These are phyloP conservation scores for Deroplatys truncata DNA, from an alignment of 2,888 invertebrate genomes.

Conservation along the genomic window DNA sequence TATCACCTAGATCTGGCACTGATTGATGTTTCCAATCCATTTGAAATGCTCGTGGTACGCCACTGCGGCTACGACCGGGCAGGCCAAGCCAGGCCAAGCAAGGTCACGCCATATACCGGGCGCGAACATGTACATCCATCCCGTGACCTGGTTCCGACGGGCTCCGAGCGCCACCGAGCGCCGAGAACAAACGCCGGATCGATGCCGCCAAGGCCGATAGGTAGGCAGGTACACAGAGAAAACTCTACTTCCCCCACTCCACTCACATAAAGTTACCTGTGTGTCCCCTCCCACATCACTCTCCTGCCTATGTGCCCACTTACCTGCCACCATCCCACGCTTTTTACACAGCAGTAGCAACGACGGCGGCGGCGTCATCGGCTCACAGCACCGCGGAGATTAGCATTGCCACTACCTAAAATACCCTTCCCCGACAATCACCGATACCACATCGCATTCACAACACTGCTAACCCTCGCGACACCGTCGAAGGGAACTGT, in stretches of 20 bases:
- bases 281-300: background rate
- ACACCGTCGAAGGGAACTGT: background rate
- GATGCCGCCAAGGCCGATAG: conserved; percentile 19
- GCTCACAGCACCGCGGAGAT: background rate
- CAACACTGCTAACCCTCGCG: background rate
- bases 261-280: background rate
- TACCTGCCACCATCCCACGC: conserved; percentile 12
- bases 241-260: background rate
- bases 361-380: background rate
- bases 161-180: conserved; percentile 14
- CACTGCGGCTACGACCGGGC: background rate
- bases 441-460: conserved; percentile 1
- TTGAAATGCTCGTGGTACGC: background rate
- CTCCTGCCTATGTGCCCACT: background rate
- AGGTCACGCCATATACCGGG: background rate
- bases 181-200: background rate
- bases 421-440: conserved; percentile 8
- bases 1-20: no score
- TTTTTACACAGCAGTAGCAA: background rate
- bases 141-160: conserved; percentile 23
- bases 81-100: conserved; percentile 14
- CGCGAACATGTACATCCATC: background rate
- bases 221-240: background rate
- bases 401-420: conserved; percentile 4
- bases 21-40: background rate